These are phyloP conservation scores for Neocrepidodera transversa DNA, from an alignment of 2,888 invertebrate species.

Conservation along the genomic window DNA sequence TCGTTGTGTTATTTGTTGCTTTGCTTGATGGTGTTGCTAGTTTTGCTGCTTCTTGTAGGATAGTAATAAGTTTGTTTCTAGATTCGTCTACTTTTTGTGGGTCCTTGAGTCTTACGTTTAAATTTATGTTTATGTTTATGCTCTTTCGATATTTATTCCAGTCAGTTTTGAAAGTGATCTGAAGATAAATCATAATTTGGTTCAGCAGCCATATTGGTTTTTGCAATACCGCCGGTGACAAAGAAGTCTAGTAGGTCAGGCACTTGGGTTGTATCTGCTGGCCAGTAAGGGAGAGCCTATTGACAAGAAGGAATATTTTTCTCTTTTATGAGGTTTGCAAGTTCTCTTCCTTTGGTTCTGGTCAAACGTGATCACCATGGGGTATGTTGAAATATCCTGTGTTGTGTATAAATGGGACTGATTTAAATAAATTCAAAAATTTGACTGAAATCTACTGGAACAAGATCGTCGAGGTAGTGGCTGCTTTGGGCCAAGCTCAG, in stretches of 20 bases:
- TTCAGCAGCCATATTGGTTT: background rate
- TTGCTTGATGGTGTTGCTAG: background rate
- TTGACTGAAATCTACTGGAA: too few relatives aligned
- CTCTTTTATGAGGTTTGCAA: background rate
- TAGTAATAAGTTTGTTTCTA: too few relatives aligned
- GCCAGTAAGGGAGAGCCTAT: background rate
- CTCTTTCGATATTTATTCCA: background rate
- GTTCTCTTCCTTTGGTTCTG: constrained; percentile 14
- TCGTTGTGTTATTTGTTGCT: background rate
- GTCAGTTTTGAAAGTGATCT: background rate
- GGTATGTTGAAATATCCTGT: too few relatives aligned
- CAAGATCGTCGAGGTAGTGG: too few relatives aligned
- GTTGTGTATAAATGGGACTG: too few relatives aligned
- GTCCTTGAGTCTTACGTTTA: background rate
- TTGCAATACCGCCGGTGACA: background rate
- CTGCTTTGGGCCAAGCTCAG: too few relatives aligned
- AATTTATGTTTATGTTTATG: background rate
- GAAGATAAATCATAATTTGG: background rate
- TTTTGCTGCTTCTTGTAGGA: background rate
- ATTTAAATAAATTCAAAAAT: too few relatives aligned
- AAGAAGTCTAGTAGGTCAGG: background rate
- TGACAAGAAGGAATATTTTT: background rate
- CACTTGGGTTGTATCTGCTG: background rate
- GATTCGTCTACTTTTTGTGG: background rate
- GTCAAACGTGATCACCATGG: constrained; percentile 39